Evolutionary conservation across 2,797 vertebrate species (phyloP).

Genomic region (Rhynchonycteris naso): DNA sequence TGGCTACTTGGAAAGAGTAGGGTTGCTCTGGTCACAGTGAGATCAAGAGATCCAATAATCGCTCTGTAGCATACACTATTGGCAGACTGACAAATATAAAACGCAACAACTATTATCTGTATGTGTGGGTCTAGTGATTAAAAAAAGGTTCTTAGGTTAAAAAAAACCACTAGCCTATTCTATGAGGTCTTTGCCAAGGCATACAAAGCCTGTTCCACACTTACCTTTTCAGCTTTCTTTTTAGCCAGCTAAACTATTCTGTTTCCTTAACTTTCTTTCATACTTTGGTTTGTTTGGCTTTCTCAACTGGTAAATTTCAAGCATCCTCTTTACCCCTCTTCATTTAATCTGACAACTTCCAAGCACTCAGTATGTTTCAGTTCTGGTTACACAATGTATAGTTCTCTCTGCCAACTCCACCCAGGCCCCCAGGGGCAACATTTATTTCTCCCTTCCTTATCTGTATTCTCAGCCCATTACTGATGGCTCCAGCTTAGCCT

Average conservation of each 20-base stretch:
- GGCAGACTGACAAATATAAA: constrained; percentile 1
- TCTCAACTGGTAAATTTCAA: not conserved
- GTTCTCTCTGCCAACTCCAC: not conserved
- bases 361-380: not conserved
- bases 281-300: not conserved
- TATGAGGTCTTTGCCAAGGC: not conserved
- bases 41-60: not conserved
- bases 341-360: not conserved
- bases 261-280: not conserved
- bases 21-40: not conserved
- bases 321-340: not conserved
- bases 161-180: not conserved
- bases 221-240: not conserved
- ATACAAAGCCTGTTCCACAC: not conserved
- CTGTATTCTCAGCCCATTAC: not conserved
- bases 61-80: not conserved
- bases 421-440: not conserved
- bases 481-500: not conserved
- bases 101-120: not conserved
- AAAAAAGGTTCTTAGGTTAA: not conserved
- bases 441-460: not conserved
- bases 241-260: not conserved
- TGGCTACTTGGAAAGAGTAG: not conserved
- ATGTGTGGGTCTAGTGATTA: not conserved
- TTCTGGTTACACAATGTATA: not conserved